Percentiles rank a stretch among this genome's conserved stretches.
phyloP scores from a whole-genome alignment of 2,888 invertebrate genomes.

The Metellina segmentata region DNA sequence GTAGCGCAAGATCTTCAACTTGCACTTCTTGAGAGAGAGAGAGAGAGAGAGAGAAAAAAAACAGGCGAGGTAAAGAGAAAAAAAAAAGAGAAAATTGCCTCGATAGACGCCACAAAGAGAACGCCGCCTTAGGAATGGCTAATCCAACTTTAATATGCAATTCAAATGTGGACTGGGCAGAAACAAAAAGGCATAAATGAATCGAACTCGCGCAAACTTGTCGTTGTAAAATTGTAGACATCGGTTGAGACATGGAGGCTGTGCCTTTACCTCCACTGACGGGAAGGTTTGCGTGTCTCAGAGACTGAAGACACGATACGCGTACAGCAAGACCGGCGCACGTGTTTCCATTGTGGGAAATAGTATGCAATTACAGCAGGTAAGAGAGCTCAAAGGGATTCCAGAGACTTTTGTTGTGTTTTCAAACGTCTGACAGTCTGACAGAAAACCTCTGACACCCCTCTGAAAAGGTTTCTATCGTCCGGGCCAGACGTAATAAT shows the following conservation, averaged over 20 bases:
- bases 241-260: slow-evolving; percentile 60
- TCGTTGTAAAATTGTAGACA: slow-evolving; percentile 66
- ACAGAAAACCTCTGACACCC: slow-evolving; percentile 67
- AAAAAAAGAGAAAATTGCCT: slow-evolving; percentile 47
- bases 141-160: slow-evolving; percentile 75
- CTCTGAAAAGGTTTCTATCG: slow-evolving; percentile 57
- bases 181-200: background rate
- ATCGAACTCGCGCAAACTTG: slow-evolving; percentile 39
- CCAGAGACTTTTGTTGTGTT: slow-evolving; percentile 72
- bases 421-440: slow-evolving; percentile 65
- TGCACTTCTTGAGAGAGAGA: slow-evolving; percentile 34
- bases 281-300: slow-evolving; percentile 60
- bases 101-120: slow-evolving; percentile 54
- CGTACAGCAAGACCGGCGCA: slow-evolving; percentile 51
- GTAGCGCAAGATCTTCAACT: slow-evolving; percentile 58
- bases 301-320: slow-evolving; percentile 47
- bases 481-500: slow-evolving; percentile 67
- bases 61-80: background rate
- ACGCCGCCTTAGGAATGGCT: slow-evolving; percentile 50
- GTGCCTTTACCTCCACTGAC: slow-evolving; percentile 32
- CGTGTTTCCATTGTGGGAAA: slow-evolving; percentile 72
- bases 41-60: slow-evolving; percentile 20
- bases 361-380: slow-evolving; percentile 73
- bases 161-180: slow-evolving; percentile 69
- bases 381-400: slow-evolving; percentile 64